phyloP scores from a whole-genome alignment of 1,140 invertebrate genomes.

The Atta texana region DNA sequence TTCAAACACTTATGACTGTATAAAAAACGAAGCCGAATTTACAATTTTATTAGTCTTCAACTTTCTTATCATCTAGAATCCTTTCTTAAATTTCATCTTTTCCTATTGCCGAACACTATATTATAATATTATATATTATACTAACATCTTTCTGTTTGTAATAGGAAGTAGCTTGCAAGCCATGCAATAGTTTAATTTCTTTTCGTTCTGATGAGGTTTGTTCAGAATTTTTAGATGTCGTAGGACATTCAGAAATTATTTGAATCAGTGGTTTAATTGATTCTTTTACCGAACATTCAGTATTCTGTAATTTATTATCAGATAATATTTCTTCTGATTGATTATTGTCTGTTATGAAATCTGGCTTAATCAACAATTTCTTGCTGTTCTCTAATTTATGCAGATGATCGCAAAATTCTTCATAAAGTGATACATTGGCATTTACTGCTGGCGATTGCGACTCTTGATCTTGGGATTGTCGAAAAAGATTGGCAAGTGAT shows the following conservation, averaged over 20 bases:
- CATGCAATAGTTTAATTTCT: background rate
- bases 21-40: too few relatives aligned
- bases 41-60: too few relatives aligned
- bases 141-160: constrained; percentile 32
- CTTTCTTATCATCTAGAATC: too few relatives aligned
- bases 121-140: background rate
- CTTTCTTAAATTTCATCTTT: too few relatives aligned
- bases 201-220: background rate
- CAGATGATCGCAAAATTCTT: constrained; percentile 66
- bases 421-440: background rate
- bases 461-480: background rate
- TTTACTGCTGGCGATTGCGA: background rate
- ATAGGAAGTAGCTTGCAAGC: background rate
- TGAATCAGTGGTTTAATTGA: constrained; percentile 56
- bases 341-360: constrained; percentile 31
- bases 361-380: constrained; percentile 62
- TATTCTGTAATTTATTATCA: constrained; percentile 22
- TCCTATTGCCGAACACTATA: too few relatives aligned
- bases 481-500: constrained; percentile 43
- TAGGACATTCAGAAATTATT: constrained; percentile 29
- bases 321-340: constrained; percentile 3
- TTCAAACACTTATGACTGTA: too few relatives aligned
- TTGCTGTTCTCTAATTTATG: constrained; percentile 15
- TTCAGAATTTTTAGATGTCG: background rate
- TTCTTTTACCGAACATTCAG: constrained; percentile 41